Evolutionary conservation across 2,797 vertebrate genomes (phyloP), one percentile per base, ranked within the genome.

Genomic region (Rhinichthys osculus): DNA sequence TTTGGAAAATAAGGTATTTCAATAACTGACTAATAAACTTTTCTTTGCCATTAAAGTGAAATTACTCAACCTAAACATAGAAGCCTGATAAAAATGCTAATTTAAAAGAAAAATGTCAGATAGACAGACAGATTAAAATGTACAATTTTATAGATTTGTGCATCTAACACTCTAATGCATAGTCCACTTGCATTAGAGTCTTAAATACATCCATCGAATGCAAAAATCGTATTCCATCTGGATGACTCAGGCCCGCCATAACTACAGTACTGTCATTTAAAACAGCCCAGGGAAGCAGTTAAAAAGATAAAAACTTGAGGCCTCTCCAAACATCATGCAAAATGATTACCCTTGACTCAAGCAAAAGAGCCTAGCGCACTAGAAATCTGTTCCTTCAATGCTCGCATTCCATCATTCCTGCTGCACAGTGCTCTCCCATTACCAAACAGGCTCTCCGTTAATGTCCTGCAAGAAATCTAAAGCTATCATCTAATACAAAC

Each of bases 401-500:
- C 77, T 74, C 4, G 2, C 67, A 52, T 80, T 85, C 52, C 84
- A 85, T 85, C 77, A 85, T 80, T 52, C 69, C 57, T 3, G 21
- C 84, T 64, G 71, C 52, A 44, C 52, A 27, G 52, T 47, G 70
- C n/a, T 38, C 67, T 85, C 21, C 84, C 77, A 50, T 85, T 85
- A 78, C 76, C 66, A 62, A 84, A 71, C 76, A 71, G 38, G n/a
- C 77, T 50, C 52, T 85, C 69, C 5, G 50, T 85, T 85, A 80
- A 85, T 85, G 84, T 81, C 78, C 84, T 81, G 84, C 78, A 73
- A 64, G 57, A 85, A 66, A 72, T 85, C 78, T 81, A 85, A 85
- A 85, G 84, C 67, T 81, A 50, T 80, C 77, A 44, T 81, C 84
- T 85, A 85, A 85, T 85, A 73, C 78, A 85, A 85, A 72, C 84